Conservation (phyloP, 2,888 invertebrate species). For the Agrotis clavis region DNA sequence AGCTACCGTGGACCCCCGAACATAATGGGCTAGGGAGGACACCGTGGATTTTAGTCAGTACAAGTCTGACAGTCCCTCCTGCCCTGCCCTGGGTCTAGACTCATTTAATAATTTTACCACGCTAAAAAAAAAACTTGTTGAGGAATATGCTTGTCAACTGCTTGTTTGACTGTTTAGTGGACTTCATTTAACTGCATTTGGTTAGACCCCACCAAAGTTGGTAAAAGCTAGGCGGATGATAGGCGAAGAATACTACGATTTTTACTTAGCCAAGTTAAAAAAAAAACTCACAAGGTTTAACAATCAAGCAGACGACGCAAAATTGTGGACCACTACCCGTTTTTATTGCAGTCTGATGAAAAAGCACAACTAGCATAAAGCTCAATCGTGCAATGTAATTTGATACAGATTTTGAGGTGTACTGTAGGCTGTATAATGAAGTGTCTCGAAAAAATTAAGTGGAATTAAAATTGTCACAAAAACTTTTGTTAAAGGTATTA, state of each 20-base stretch:
- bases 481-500: background rate
- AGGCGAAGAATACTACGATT: background rate
- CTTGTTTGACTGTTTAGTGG: too few relatives aligned
- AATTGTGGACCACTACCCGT: background rate
- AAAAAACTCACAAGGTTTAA: background rate
- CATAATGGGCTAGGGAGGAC: too few relatives aligned
- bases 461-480: slow-evolving; percentile 1
- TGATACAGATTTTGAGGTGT: background rate
- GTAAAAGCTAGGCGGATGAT: too few relatives aligned
- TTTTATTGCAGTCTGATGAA: slow-evolving; percentile 12
- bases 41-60: too few relatives aligned
- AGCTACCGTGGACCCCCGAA: too few relatives aligned
- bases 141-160: too few relatives aligned
- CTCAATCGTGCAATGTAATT: slow-evolving; percentile 9
- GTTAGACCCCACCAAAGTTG: too few relatives aligned
- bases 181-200: too few relatives aligned
- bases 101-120: too few relatives aligned
- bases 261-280: background rate
- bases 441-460: background rate
- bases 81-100: too few relatives aligned
- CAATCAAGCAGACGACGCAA: slow-evolving; percentile 17
- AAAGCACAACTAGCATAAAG: background rate
- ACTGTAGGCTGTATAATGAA: background rate
- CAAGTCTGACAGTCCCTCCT: too few relatives aligned
- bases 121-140: too few relatives aligned